Evolutionary conservation across 1,140 invertebrate species (phyloP).

Genomic region (Mactra quadrangularis): DNA sequence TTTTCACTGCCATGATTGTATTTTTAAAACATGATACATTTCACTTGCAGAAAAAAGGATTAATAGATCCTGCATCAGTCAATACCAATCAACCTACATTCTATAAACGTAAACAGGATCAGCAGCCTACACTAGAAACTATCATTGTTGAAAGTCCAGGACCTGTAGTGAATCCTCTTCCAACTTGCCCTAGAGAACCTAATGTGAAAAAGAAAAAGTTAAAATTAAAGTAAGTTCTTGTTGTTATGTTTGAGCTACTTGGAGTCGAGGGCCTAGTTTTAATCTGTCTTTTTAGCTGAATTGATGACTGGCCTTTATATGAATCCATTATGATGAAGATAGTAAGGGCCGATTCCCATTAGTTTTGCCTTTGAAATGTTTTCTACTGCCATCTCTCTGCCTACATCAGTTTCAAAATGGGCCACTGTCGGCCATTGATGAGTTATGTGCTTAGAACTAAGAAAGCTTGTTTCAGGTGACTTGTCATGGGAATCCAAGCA

Average conservation of each 20-base stretch:
- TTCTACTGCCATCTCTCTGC: too few species aligned
- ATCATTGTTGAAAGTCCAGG: constrained; percentile 80
- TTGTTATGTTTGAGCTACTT: not conserved
- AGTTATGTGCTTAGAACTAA: too few species aligned
- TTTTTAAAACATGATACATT: too few species aligned
- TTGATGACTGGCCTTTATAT: not conserved
- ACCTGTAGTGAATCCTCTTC: constrained; percentile 77
- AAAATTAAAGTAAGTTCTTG: too few species aligned
- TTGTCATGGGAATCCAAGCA: too few species aligned
- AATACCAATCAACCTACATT: constrained; percentile 14
- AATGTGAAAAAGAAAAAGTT: constrained; percentile 58
- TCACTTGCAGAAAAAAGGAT: constrained; percentile 43
- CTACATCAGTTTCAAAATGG: too few species aligned
- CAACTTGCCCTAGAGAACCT: constrained; percentile 64
- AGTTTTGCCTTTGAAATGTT: too few species aligned
- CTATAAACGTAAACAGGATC: constrained; percentile 19
- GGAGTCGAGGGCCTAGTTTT: not conserved
- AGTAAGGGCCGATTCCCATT: too few species aligned
- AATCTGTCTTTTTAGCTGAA: not conserved
- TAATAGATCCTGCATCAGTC: constrained; percentile 25
- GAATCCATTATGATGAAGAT: too few species aligned
- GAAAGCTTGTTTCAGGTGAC: too few species aligned
- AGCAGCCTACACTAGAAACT: constrained; percentile 60
- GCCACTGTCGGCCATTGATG: too few species aligned
- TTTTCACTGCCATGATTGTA: too few species aligned